Percentiles rank a stretch among this genome's conserved stretches.
Evolutionary conservation across 2,797 vertebrate genomes (phyloP).

Genomic region (Octomys mimax): DNA sequence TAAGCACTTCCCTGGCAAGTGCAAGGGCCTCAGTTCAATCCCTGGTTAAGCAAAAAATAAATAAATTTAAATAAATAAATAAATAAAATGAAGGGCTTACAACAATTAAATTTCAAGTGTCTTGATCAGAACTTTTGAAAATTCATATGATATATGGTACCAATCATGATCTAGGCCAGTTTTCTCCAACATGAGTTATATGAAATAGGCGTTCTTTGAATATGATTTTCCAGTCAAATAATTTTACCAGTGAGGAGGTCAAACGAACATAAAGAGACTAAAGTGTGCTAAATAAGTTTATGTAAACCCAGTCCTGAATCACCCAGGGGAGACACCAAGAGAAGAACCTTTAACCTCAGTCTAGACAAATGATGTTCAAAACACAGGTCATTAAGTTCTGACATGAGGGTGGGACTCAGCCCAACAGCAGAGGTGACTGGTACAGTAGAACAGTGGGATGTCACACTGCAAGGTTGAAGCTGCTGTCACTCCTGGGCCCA

Average conservation of each 20-base stretch:
- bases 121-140: slow-evolving; percentile 22
- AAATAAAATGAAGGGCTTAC: not conserved
- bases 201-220: not conserved
- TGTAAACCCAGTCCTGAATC: not conserved
- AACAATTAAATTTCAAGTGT: slow-evolving; percentile 17
- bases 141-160: not conserved
- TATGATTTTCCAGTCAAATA: not conserved
- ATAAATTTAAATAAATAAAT: too few relatives aligned
- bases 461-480: not conserved
- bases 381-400: not conserved
- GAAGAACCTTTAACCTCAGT: not conserved
- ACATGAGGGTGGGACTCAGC: not conserved
- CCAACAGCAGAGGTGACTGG: not conserved
- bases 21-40: too few relatives aligned
- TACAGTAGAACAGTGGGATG: not conserved
- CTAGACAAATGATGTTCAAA: slow-evolving; percentile 3
- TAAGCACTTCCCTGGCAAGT: too few relatives aligned
- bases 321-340: not conserved
- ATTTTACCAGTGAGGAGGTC: not conserved
- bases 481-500: not conserved
- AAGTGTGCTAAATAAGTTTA: not conserved
- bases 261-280: not conserved
- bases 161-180: not conserved
- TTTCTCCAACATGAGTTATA: not conserved
- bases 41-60: too few relatives aligned